Evolutionary conservation across 2,888 invertebrate species (phyloP), one percentile per base, ranked within the genome.

Genomic region (Phalera bucephala): DNA sequence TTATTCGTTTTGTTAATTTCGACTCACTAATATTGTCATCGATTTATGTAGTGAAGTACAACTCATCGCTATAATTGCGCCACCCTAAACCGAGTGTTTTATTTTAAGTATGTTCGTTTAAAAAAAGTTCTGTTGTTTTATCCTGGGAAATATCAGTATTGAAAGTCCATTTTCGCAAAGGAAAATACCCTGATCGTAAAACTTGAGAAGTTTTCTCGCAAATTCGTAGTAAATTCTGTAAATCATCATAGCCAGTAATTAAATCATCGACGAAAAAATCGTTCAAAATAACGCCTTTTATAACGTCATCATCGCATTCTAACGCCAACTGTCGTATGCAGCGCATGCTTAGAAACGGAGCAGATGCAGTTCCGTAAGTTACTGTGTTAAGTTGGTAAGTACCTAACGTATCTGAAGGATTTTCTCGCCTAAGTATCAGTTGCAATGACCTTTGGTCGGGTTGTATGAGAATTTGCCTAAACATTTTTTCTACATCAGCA

Each of bases 101-200:
- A 15, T 13, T 32, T 22, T 20, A n/a, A 17, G 26, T 13, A 32
- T 17, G 9, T 21, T 37, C 32, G 7, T 28, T 27, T 22, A 37
- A 27, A 21, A 2, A 11, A 9, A 31, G 26, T 8, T 36, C 13
- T 8, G 14, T 31, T 10, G 33, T 36, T 9, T 11, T 3, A 5
- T 6, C 11, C 2, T 17, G 17, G 11, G 1, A n/a, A 6, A 25
- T 12, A 6, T 25, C 25, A 3, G 11, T 5, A 7, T 25, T 25
- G 7, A 25, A 25, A 6, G 9, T n/a, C 25, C 25, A 25, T 6
- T 25, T 25, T 1, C 25, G 25, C 30, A 36, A 33, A 30, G 38
- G 14, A 26, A 47, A 42, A 15, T 41, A 47, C 0, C 21, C 50
- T 3, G 41, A 37, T 2, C 28, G 9, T 13, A 51, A 15, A 9